These are phyloP conservation scores for Lepidocyrtoides sp. DNA, from an alignment of 2,888 invertebrate genomes.

Conservation along the genomic window DNA sequence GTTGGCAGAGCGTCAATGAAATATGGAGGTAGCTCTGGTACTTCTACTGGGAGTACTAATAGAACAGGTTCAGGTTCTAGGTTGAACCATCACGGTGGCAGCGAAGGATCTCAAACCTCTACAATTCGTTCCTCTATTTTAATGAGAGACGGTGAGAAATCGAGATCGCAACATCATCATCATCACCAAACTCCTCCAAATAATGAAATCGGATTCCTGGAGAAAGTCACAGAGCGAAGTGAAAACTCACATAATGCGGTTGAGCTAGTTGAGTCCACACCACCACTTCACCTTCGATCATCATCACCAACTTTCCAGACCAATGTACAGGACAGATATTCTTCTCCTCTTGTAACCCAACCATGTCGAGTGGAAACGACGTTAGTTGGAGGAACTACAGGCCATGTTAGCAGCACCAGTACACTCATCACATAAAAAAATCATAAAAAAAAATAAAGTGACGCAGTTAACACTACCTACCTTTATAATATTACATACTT, in stretches of 20 bases:
- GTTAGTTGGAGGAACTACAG: constrained; percentile 21
- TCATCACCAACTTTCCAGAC: background rate
- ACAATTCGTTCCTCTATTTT: constrained; percentile 47
- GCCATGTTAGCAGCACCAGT: constrained; percentile 44
- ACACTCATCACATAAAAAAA: constrained; percentile 64
- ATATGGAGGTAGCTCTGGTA: background rate
- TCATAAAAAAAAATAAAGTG: background rate
- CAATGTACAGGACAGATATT: background rate
- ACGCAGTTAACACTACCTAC: background rate
- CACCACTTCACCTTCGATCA: constrained; percentile 8
- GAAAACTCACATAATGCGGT: constrained; percentile 26
- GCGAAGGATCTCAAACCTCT: constrained; percentile 51
- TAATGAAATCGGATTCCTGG: constrained; percentile 60
- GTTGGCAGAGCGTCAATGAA: background rate
- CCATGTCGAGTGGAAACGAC: constrained; percentile 68
- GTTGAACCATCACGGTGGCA: constrained; percentile 1
- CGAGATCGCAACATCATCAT: no score
- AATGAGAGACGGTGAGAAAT: constrained; percentile 46
- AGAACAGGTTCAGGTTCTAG: background rate
- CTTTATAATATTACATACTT: background rate
- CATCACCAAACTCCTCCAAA: constrained; percentile 42
- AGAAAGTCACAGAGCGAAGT: constrained; percentile 18
- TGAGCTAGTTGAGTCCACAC: constrained; percentile 57
- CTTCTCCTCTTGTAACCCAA: constrained; percentile 7
- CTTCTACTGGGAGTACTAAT: background rate